phyloP scores from a whole-genome alignment of 2,797 vertebrate genomes.

The Eulemur coronatus region DNA sequence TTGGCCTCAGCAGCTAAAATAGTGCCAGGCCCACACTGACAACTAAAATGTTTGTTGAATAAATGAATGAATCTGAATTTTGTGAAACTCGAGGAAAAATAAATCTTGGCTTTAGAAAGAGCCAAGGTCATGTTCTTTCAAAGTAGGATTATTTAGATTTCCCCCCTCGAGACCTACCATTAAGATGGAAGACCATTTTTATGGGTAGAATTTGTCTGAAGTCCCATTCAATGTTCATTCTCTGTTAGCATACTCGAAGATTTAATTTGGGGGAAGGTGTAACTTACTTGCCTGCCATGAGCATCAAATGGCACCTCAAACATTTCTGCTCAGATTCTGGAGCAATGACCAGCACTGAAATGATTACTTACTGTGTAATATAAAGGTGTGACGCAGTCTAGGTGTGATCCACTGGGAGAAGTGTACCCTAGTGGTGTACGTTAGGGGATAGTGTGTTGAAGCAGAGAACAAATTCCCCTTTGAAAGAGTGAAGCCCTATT shows the following conservation, averaged over 20 bases:
- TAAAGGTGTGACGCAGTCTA: background rate
- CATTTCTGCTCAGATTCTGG: background rate
- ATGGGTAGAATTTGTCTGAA: background rate
- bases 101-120: conserved; percentile 1
- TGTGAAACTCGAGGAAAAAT: background rate
- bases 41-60: background rate
- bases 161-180: background rate
- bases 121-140: background rate
- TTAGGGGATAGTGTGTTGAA: background rate
- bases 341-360: background rate
- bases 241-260: background rate
- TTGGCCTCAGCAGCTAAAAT: background rate
- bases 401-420: background rate
- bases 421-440: background rate
- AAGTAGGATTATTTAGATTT: background rate
- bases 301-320: background rate
- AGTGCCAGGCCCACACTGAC: background rate
- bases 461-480: background rate
- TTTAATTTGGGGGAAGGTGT: background rate
- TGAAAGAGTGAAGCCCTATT: background rate
- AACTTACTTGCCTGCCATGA: background rate
- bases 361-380: background rate
- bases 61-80: background rate
- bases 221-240: background rate
- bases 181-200: background rate